These are phyloP conservation scores for Gasteruption jaculator DNA, from an alignment of 2,888 invertebrate species.

Conservation along the genomic window DNA sequence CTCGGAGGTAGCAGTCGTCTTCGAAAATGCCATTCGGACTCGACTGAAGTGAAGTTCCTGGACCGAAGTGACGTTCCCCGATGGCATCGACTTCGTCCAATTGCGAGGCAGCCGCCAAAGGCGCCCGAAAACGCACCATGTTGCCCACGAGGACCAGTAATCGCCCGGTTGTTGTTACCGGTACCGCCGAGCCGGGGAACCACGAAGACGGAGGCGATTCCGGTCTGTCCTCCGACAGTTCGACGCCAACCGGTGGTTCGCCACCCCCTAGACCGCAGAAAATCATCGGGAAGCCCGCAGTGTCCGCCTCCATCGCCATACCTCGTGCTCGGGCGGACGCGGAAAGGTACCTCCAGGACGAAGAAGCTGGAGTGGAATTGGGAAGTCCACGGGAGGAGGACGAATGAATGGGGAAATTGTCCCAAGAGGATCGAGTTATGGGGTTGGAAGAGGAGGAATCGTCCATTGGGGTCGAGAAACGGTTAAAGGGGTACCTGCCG, in stretches of 20 bases:
- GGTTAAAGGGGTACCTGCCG: too few species aligned
- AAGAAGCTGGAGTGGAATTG: too few species aligned
- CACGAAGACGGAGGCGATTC: slow-evolving; percentile 43
- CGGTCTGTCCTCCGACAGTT: slow-evolving; percentile 46
- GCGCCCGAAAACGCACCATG: slow-evolving; percentile 33
- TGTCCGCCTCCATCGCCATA: slow-evolving; percentile 29
- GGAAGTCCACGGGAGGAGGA: too few species aligned
- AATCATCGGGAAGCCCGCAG: slow-evolving; percentile 22
- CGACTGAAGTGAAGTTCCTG: slow-evolving; percentile 12
- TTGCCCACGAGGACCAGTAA: slow-evolving; percentile 20
- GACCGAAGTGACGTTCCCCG: slow-evolving; percentile 19
- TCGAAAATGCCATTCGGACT: neutral
- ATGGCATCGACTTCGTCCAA: slow-evolving; percentile 24
- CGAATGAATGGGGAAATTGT: too few species aligned
- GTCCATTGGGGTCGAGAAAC: too few species aligned
- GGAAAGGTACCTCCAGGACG: too few species aligned
- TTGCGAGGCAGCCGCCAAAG: slow-evolving; percentile 29
- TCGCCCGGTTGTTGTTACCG: neutral
- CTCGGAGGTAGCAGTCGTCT: slow-evolving; percentile 1
- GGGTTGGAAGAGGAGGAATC: too few species aligned
- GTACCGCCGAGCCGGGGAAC: slow-evolving; percentile 12
- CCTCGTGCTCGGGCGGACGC: slow-evolving; percentile 32
- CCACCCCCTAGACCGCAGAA: slow-evolving; percentile 39
- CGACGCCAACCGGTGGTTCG: slow-evolving; percentile 46
- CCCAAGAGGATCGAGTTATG: too few species aligned